Conservation (phyloP, 2,113 vertebrate genomes). For the Notarius lentiginosus region DNA sequence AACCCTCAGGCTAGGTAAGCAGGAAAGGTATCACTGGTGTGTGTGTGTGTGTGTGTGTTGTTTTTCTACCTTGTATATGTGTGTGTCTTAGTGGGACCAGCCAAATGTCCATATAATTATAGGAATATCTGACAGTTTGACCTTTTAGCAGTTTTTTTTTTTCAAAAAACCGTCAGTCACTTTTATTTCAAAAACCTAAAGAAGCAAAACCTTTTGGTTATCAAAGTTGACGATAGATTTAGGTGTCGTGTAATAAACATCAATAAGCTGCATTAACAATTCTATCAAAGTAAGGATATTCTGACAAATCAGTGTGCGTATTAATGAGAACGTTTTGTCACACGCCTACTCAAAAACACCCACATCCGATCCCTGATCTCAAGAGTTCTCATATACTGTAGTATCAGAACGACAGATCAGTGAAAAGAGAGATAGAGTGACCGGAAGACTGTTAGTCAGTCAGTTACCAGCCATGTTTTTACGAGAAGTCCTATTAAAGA, state of each 20-base stretch:
- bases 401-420: not conserved
- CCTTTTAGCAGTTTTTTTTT: not conserved
- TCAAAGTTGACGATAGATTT: not conserved
- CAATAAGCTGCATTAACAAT: not conserved
- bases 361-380: conserved; percentile 3
- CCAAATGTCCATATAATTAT: not conserved
- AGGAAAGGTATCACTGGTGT: not conserved
- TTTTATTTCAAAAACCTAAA: not conserved
- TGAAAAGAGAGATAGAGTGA: not conserved
- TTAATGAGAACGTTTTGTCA: conserved; percentile 13
- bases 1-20: not conserved
- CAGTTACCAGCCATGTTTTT: not conserved
- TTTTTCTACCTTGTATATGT: too few relatives aligned
- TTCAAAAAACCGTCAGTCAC: not conserved
- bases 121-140: not conserved
- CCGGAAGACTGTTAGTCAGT: not conserved
- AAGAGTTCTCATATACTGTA: not conserved
- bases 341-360: conserved; percentile 21
- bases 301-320: conserved; percentile 23
- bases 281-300: not conserved
- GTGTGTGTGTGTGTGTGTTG: not conserved
- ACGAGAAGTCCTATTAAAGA: not conserved
- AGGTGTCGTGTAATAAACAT: not conserved
- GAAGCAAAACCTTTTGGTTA: not conserved
- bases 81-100: not conserved